A percentile compares a stretch with the other conserved stretches of the same genome.
Evolutionary conservation across 2,113 vertebrate genomes (phyloP).

Genomic region (Parus major): DNA sequence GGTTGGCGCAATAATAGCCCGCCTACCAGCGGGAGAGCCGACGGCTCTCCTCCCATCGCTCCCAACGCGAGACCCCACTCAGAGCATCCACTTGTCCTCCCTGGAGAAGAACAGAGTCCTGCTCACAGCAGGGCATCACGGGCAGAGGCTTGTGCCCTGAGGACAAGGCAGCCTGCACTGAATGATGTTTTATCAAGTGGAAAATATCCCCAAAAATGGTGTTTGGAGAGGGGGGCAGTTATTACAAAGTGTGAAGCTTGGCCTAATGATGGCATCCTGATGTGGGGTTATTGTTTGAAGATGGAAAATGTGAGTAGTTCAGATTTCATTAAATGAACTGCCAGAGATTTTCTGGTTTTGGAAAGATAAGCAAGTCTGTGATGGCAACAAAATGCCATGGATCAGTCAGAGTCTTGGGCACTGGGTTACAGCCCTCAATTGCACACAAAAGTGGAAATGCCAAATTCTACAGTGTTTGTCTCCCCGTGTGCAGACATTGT

Average conservation of each 20-base stretch:
- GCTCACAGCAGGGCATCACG: not conserved
- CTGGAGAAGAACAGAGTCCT: not conserved
- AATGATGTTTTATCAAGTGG: not conserved
- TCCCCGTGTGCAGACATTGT: not conserved
- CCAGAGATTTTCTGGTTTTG: not conserved
- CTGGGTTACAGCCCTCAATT: not conserved
- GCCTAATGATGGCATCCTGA: constrained; percentile 65
- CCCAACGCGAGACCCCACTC: not conserved
- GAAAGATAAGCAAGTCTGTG: not conserved
- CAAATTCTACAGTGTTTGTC: not conserved
- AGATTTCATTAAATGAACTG: constrained; percentile 39
- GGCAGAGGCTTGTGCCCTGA: not conserved
- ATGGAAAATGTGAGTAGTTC: constrained; percentile 31
- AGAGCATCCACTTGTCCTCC: not conserved
- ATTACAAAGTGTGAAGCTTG: constrained; percentile 42
- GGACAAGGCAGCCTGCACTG: not conserved
- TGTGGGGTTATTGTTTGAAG: constrained; percentile 66
- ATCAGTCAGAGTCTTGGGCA: not conserved
- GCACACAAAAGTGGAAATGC: not conserved
- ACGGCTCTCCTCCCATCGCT: not conserved
- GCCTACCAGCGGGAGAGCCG: constrained; percentile 21
- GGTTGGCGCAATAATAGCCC: constrained; percentile 56
- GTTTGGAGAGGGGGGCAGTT: not conserved
- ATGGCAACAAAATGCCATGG: not conserved
- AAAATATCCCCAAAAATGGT: not conserved